Base-by-base conservation (phyloP, 2,113 vertebrate species). In the Phrynosoma blainvillii region DNA sequence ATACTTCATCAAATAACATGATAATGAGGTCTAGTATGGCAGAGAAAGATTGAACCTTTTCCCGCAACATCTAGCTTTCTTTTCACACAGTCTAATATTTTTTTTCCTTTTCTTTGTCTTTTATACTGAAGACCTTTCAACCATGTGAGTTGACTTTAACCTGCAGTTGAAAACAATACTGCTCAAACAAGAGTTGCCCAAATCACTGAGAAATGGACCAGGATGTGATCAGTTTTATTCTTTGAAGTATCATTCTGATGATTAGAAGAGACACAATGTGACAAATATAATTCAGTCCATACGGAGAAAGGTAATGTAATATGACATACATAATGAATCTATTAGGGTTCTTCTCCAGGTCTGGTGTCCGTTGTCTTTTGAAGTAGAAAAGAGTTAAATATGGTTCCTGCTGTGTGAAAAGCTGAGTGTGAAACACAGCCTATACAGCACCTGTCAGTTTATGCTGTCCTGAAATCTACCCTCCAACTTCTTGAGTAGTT, bases 391-490 rank as follows among this genome's bases (percentile, higher is more conserved):
- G 21, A 73, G n/a, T 20, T 32, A 79, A 13, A 32, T 79, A 47
- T 2, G 79, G 8, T 77, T 87, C 84, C 79, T 83, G 11, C 7
- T 74, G 2, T 23, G 5, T 85, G 73, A 73, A 52, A 89, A 77
- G 78, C 32, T 0, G 0, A 2, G 1, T 0, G 0, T 2, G 92
- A 81, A 85, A 2, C 7, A 13, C 0, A 16, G 6, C 0, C 12
- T 0, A 0, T 0, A 0, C 62, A 40, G 0, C 2, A 54, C 30
- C 0, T 20, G 2, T 56, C 27, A 14, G 6, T 47, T 47, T 47
- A 77, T 77, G 75, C 36, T 25, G 36, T 47, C 36, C 20, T 10
- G 20, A 77, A 47, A 47, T 20, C 75, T 77, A 40, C 10, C 40
- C 9, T 77, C 8, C 40, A 21, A 77, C 9, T 77, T 77, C 40